These are phyloP conservation scores for Poeciliopsis turrubarensis DNA, from an alignment of 2,113 vertebrate species.

Conservation along the genomic window DNA sequence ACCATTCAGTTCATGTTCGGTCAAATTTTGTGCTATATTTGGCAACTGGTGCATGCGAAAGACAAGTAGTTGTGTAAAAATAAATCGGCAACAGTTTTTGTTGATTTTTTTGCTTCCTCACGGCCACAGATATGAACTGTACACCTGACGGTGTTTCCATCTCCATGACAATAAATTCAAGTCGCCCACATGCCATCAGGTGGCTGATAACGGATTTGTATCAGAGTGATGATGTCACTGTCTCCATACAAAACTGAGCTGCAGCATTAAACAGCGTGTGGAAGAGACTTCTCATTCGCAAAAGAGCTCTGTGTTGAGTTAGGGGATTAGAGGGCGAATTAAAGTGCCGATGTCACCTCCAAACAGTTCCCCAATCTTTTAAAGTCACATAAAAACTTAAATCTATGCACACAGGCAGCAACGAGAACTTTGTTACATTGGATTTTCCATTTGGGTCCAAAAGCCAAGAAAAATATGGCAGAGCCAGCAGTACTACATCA, in stretches of 20 bases:
- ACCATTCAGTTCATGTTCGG: slow-evolving; percentile 15
- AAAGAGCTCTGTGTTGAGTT: slow-evolving; percentile 70
- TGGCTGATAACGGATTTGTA: slow-evolving; percentile 68
- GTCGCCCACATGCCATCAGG: slow-evolving; percentile 68
- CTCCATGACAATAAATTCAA: slow-evolving; percentile 70
- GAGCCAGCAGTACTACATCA: slow-evolving; percentile 83
- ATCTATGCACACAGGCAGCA: slow-evolving; percentile 69
- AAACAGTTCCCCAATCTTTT: slow-evolving; percentile 77
- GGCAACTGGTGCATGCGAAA: slow-evolving; percentile 7
- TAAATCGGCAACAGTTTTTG: background rate
- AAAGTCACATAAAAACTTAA: slow-evolving; percentile 71
- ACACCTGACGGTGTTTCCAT: slow-evolving; percentile 63
- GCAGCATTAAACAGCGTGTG: slow-evolving; percentile 47
- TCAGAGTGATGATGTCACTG: slow-evolving; percentile 69
- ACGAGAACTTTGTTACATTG: slow-evolving; percentile 80
- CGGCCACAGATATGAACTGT: slow-evolving; percentile 49
- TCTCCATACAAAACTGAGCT: slow-evolving; percentile 55
- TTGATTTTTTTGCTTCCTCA: background rate
- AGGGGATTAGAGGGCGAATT: slow-evolving; percentile 77
- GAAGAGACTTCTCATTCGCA: slow-evolving; percentile 61
- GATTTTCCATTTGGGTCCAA: slow-evolving; percentile 80
- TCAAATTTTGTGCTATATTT: slow-evolving; percentile 15
- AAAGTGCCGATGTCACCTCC: slow-evolving; percentile 77
- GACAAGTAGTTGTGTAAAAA: slow-evolving; percentile 10
- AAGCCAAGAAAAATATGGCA: slow-evolving; percentile 89